phyloP scores from a whole-genome alignment of 2,888 invertebrate genomes.

The Agrochola litura region DNA sequence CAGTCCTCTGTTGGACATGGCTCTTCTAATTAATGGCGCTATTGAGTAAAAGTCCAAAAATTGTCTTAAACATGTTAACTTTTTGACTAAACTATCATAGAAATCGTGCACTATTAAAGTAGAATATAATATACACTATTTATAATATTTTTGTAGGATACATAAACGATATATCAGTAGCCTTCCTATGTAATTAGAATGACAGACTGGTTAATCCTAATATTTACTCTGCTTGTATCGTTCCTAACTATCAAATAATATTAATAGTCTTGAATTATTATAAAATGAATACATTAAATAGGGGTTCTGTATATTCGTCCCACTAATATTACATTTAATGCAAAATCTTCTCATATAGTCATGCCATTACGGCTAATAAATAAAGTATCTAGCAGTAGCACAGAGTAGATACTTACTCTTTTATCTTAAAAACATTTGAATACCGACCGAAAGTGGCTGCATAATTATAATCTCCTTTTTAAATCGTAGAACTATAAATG shows the following conservation, averaged over 20 bases:
- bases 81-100: not conserved
- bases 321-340: conserved; percentile 47
- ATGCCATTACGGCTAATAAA: conserved; percentile 11
- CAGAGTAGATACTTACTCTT: conserved; percentile 6
- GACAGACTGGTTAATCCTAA: conserved; percentile 63
- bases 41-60: not conserved
- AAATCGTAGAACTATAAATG: not conserved
- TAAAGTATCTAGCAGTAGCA: conserved; percentile 33
- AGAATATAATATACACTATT: conserved; percentile 34
- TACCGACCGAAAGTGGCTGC: not conserved
- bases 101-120: conserved; percentile 49
- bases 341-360: conserved; percentile 32
- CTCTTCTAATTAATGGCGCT: not conserved
- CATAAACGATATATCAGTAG: conserved; percentile 56
- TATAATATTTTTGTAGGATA: conserved; percentile 52
- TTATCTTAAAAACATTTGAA: not conserved
- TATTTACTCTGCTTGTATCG: conserved; percentile 61
- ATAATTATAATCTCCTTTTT: not conserved
- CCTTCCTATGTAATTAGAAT: conserved; percentile 49
- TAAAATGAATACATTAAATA: conserved; percentile 34
- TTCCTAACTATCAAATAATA: conserved; percentile 56
- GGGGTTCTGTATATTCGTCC: conserved; percentile 44
- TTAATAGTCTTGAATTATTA: conserved; percentile 35
- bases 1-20: not conserved
- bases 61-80: not conserved